phyloP scores from a whole-genome alignment of 2,888 invertebrate species.

The Ischnura elegans region DNA sequence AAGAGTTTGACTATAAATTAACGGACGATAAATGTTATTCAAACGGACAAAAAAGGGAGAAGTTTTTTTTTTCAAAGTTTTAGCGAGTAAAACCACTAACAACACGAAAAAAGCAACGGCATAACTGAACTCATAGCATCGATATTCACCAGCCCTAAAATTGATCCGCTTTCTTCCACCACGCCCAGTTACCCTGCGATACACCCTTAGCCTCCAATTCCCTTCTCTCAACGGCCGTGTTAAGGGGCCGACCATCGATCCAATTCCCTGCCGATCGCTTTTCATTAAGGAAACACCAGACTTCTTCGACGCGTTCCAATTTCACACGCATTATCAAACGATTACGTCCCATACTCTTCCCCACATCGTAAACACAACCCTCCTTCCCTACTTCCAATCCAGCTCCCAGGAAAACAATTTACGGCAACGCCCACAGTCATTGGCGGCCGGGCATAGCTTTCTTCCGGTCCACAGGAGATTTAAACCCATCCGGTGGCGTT shows the following conservation, averaged over 20 bases:
- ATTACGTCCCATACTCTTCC: conserved; percentile 74
- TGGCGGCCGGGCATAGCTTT: neutral
- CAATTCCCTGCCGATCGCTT: conserved; percentile 44
- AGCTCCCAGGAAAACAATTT: no score
- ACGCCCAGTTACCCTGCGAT: neutral
- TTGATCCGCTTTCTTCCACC: conserved; percentile 2
- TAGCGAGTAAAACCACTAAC: no score
- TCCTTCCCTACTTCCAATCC: no score
- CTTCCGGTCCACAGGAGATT: neutral
- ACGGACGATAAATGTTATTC: no score
- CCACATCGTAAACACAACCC: conserved; percentile 75
- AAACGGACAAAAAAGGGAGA: no score
- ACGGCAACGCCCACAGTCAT: neutral
- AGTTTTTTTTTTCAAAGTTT: no score
- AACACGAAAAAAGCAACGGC: no score
- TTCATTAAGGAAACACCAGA: conserved; percentile 44
- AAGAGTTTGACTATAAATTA: no score
- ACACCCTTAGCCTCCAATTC: neutral
- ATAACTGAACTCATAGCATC: no score
- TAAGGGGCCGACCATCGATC: conserved; percentile 45
- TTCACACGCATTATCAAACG: conserved; percentile 40
- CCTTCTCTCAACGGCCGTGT: neutral
- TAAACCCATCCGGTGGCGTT: no score
- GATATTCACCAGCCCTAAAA: neutral
- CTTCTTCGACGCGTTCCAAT: conserved; percentile 40